Conservation (phyloP, 2,113 vertebrate species). For the Cephalopholis sonnerati region DNA sequence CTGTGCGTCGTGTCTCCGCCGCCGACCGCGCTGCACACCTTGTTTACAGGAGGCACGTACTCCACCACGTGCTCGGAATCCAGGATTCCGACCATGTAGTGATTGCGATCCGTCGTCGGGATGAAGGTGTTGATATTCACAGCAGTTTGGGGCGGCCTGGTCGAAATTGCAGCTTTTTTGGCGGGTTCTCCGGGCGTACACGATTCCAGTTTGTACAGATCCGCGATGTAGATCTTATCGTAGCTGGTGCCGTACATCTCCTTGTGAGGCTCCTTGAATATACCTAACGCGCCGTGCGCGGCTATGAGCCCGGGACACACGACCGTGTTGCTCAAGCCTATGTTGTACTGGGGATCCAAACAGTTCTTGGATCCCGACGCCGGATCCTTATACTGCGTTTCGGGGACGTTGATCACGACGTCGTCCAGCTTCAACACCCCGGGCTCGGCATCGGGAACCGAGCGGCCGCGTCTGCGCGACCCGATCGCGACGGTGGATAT, state of each 20-base stretch:
- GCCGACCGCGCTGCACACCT: not conserved
- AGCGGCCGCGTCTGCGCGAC: not conserved
- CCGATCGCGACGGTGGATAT: not conserved
- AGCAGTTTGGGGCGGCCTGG: not conserved
- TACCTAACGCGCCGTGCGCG: not conserved
- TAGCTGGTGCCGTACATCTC: conserved; percentile 32
- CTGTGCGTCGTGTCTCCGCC: not conserved
- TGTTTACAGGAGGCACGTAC: conserved; percentile 8
- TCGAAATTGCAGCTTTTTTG: fast-evolving
- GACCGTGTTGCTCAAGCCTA: not conserved
- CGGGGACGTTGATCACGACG: not conserved
- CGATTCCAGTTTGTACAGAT: conserved; percentile 18
- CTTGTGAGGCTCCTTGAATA: conserved; percentile 29
- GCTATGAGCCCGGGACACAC: conserved; percentile 25
- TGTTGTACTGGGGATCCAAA: conserved; percentile 7
- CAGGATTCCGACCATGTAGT: conserved; percentile 34
- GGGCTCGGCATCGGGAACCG: not conserved
- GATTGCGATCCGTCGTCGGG: not conserved
- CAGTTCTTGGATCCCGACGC: not conserved
- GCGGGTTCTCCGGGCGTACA: conserved; percentile 2
- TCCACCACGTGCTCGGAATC: not conserved
- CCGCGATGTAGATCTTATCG: conserved; percentile 7
- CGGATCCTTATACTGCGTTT: not conserved
- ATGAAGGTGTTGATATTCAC: conserved; percentile 17
- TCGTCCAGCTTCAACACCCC: not conserved